phyloP scores from a whole-genome alignment of 2,888 invertebrate genomes.

The Orchesellides sinensis region DNA sequence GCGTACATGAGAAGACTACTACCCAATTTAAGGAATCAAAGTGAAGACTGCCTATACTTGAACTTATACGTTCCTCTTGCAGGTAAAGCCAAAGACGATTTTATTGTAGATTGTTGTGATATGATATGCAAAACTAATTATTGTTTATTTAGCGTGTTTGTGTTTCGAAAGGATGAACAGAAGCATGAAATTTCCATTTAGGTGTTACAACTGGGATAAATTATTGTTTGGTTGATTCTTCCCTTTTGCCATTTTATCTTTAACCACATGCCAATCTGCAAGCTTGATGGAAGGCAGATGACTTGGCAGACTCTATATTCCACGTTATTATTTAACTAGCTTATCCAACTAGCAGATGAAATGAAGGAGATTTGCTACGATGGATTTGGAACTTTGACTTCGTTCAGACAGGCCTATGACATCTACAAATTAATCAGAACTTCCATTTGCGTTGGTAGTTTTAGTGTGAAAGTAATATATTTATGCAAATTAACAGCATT shows the following conservation, averaged over 20 bases:
- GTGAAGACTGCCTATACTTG: slow-evolving; percentile 96
- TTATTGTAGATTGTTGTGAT: background rate
- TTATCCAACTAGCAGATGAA: background rate
- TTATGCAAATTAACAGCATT: slow-evolving; percentile 60
- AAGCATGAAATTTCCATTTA: slow-evolving; percentile 51
- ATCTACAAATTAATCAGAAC: slow-evolving; percentile 27
- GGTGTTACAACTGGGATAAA: slow-evolving; percentile 16
- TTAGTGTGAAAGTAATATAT: slow-evolving; percentile 25
- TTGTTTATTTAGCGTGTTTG: slow-evolving; percentile 25
- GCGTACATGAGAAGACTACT: slow-evolving; percentile 92
- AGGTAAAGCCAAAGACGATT: slow-evolving; percentile 77
- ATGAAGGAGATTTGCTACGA: background rate
- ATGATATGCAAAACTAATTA: background rate
- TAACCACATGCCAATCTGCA: slow-evolving; percentile 26
- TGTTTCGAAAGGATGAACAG: slow-evolving; percentile 14
- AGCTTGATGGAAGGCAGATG: background rate
- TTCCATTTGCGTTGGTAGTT: slow-evolving; percentile 13
- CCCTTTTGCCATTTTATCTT: background rate
- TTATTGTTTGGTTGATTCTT: background rate
- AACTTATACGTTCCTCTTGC: slow-evolving; percentile 97
- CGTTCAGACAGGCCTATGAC: background rate
- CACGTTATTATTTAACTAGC: background rate
- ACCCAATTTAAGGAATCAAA: slow-evolving; percentile 92
- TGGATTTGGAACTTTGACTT: background rate
- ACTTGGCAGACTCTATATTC: background rate